Evolutionary conservation across 2,888 invertebrate species (phyloP).

Genomic region (Gari tellinella): DNA sequence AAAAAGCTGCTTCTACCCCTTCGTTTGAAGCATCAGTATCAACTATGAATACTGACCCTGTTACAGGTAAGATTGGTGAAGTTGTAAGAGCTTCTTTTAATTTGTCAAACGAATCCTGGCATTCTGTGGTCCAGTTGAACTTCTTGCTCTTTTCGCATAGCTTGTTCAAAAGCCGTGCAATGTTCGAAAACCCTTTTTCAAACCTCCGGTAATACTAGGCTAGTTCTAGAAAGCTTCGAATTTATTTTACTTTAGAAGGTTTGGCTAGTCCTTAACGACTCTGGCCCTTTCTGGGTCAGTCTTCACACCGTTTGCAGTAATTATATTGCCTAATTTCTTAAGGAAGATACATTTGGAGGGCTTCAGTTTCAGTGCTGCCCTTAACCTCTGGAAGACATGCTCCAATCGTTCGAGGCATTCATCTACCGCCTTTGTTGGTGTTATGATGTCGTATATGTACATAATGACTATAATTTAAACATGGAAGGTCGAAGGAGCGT

Average conservation of each 20-base stretch:
- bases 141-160: conserved; percentile 18
- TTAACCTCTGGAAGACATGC: conserved; percentile 29
- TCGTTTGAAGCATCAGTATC: conserved; percentile 36
- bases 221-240: conserved; percentile 26
- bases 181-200: conserved; percentile 28
- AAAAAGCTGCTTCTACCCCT: conserved; percentile 28
- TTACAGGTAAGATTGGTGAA: conserved; percentile 23
- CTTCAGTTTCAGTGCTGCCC: conserved; percentile 37
- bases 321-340: conserved; percentile 35
- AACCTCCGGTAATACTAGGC: conserved; percentile 38
- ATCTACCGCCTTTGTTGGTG: conserved; percentile 20
- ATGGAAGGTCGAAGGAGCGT: conserved; percentile 45
- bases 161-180: conserved; percentile 33
- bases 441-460: conserved; percentile 49
- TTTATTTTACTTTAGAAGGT: conserved; percentile 25
- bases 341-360: conserved; percentile 45
- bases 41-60: conserved; percentile 22
- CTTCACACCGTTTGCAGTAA: conserved; percentile 22
- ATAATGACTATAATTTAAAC: conserved; percentile 33
- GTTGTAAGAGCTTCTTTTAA: conserved; percentile 14
- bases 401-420: conserved; percentile 22
- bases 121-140: conserved; percentile 38
- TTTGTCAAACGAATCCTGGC: conserved; percentile 16
- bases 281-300: conserved; percentile 37
- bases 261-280: conserved; percentile 29